A percentile compares a stretch with the other conserved stretches of the same genome.
Evolutionary conservation across 2,888 invertebrate genomes (phyloP).

Genomic region (Pterostichus madidus): DNA sequence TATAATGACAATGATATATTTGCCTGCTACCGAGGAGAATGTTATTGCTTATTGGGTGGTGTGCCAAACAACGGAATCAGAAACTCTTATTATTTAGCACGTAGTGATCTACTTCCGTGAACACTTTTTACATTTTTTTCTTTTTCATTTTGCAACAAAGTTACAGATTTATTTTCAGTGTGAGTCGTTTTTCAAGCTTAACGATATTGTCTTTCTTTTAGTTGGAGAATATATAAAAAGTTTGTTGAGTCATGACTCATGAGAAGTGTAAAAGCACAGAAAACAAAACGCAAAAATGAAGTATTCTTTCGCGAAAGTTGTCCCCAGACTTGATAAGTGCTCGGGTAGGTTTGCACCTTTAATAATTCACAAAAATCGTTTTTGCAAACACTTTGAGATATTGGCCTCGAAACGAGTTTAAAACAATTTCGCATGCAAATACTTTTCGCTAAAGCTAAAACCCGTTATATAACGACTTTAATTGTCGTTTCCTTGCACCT

Average conservation of each 20-base stretch:
- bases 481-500: slow-evolving; percentile 62
- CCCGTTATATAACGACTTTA: slow-evolving; percentile 65
- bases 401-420: slow-evolving; percentile 61
- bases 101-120: too few species aligned
- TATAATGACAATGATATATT: slow-evolving; percentile 43
- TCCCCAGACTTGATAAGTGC: slow-evolving; percentile 2
- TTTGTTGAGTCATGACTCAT: slow-evolving; percentile 15
- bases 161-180: slow-evolving; percentile 19
- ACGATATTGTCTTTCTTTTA: slow-evolving; percentile 38
- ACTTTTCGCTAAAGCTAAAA: slow-evolving; percentile 54
- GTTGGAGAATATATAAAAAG: slow-evolving; percentile 39
- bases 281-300: slow-evolving; percentile 45
- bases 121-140: too few species aligned
- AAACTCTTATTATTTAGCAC: too few species aligned
- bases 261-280: slow-evolving; percentile 36
- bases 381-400: slow-evolving; percentile 44
- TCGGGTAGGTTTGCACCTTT: slow-evolving; percentile 5
- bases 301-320: slow-evolving; percentile 50
- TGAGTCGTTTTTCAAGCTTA: slow-evolving; percentile 23
- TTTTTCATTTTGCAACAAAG: too few species aligned
- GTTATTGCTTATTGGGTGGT: neutral
- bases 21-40: neutral
- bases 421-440: slow-evolving; percentile 58
- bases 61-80: too few species aligned
- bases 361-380: slow-evolving; percentile 40